Conservation (phyloP, 2,113 vertebrate species). For the Mormyrus iriodes region DNA sequence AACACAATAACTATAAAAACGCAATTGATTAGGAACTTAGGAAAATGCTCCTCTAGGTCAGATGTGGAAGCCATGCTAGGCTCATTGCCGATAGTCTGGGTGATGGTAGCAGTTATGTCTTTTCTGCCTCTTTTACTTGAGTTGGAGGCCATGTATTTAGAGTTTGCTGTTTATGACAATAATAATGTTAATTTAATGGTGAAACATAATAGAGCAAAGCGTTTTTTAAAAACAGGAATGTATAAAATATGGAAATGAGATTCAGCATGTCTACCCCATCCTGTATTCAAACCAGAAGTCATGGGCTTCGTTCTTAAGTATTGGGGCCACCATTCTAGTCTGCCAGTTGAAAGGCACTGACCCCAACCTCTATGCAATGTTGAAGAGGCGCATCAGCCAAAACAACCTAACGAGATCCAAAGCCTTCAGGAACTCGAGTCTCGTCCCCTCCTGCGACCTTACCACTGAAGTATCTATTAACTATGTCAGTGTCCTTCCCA, state of each 20-base stretch:
- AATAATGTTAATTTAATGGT: not conserved
- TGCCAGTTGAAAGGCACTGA: not conserved
- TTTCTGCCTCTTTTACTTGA: too few species aligned
- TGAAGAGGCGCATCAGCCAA: not conserved
- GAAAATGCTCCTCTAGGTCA: too few species aligned
- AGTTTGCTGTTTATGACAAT: not conserved
- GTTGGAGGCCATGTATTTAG: not conserved
- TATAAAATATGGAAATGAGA: not conserved
- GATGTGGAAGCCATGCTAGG: too few species aligned
- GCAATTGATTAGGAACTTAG: too few species aligned
- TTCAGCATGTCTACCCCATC: not conserved
- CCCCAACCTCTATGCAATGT: not conserved
- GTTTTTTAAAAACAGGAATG: not conserved
- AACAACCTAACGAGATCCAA: not conserved
- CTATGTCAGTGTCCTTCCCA: not conserved
- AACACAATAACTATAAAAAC: too few species aligned
- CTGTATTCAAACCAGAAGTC: not conserved
- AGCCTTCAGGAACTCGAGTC: not conserved
- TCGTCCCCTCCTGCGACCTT: not conserved
- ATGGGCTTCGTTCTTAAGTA: too few species aligned
- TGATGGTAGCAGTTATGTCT: too few species aligned
- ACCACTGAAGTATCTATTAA: not conserved
- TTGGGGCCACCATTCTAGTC: not conserved
- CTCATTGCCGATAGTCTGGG: too few species aligned
- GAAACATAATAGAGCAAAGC: not conserved